phyloP scores from a whole-genome alignment of 2,797 vertebrate genomes.

The Darevskia nairensis region DNA sequence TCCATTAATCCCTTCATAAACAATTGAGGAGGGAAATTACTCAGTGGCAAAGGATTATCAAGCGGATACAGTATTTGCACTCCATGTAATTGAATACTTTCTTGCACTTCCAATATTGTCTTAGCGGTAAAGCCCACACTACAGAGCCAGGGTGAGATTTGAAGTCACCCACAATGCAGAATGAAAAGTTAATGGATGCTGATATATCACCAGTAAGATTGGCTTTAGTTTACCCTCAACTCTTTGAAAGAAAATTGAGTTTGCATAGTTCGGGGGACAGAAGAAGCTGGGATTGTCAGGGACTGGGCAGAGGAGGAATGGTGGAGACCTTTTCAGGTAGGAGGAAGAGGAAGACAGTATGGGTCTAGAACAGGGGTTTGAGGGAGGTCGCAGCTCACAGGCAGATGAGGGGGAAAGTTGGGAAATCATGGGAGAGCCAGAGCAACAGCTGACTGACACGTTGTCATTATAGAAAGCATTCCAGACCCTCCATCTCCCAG shows the following conservation, averaged over 20 bases:
- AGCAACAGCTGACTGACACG: too few relatives aligned
- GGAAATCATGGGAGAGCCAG: too few relatives aligned
- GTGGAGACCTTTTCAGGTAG: too few relatives aligned
- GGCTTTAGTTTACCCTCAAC: neutral
- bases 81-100: neutral
- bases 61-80: neutral
- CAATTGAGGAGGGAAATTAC: neutral
- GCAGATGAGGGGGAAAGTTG: too few relatives aligned
- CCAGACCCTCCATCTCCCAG: too few relatives aligned
- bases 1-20: constrained; percentile 25
- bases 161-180: neutral
- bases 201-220: neutral
- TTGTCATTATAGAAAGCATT: too few relatives aligned
- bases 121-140: neutral
- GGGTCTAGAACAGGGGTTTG: too few relatives aligned
- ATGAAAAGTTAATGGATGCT: neutral
- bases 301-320: too few relatives aligned
- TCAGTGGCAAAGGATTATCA: constrained; percentile 3
- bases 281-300: too few relatives aligned
- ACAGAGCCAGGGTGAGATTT: neutral
- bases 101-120: constrained; percentile 13
- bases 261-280: neutral
- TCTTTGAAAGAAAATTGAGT: neutral
- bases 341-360: too few relatives aligned
- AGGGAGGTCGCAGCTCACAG: too few relatives aligned